Evolutionary conservation across 2,113 vertebrate genomes (phyloP), one percentile per base, ranked within the genome.

Genomic region (Phasianus colchicus): DNA sequence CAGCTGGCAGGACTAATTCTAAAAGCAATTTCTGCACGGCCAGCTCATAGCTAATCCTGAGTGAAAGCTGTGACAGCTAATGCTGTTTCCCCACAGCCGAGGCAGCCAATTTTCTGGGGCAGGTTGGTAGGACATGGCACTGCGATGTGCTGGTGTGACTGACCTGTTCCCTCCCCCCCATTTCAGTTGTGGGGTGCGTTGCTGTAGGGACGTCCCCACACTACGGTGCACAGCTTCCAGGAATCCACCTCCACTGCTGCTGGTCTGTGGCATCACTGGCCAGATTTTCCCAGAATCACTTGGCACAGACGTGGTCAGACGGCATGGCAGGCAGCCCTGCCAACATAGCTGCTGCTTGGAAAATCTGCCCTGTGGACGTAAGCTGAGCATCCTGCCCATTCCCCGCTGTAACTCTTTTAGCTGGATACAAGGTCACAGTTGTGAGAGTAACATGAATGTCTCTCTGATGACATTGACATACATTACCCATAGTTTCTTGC

Each of bases 31-130:
- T 82, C 76, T 75, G 61, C 74, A 78, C 81, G 75, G 74, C 78
- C 83, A 95, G 87, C 83, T 91, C 92, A 77, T 70, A 94, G 86
- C 93, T 87, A 96, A 96, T 81, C 72, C 89, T 91, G 86, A 90
- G 90, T 95, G 88, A 88, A 90, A 88, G 93, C 88, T 91, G 58
- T 85, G 92, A 78, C 86, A 95, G 84, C 89, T 93, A 90, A 89
- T 83, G 85, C 65, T 85, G 73, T 78, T 95, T 94, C 76, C 76
- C 90, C 76, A 90, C 5, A 9, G 89, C 74, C 85, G 66, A 94
- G 55, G 86, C 78, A 90, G 89, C 30, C 81, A 75, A 24, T 92
- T 92, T 94, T 88, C 76, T 19, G 0, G 9, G 13, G 61, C 52
- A 11, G 1, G 77, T 65, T 93, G 50, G 84, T 69, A 32, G 1